phyloP scores from a whole-genome alignment of 1,140 invertebrate species.

The Heliconius congener region DNA sequence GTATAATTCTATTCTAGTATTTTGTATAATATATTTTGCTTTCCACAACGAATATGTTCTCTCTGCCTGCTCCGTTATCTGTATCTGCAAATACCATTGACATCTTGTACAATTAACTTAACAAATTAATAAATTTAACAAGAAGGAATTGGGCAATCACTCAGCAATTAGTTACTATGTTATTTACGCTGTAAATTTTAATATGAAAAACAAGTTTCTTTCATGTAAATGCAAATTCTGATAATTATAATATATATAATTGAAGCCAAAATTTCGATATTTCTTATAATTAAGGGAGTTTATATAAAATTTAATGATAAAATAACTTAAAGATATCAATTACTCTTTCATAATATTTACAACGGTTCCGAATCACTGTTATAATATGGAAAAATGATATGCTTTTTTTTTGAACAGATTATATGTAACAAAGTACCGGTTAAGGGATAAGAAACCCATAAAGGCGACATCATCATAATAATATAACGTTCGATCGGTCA shows the following conservation, averaged over 20 bases:
- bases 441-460: not conserved
- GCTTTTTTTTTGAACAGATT: not conserved
- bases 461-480: not conserved
- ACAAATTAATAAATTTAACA: not conserved
- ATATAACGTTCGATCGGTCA: constrained; percentile 42
- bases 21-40: too few relatives aligned
- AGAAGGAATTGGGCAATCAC: not conserved
- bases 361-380: not conserved
- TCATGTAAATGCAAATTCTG: not conserved
- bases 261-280: not conserved
- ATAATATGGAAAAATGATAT: not conserved
- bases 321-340: not conserved
- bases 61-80: not conserved
- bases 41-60: not conserved
- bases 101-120: not conserved
- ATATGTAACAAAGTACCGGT: not conserved
- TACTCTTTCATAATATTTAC: not conserved
- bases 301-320: too few relatives aligned
- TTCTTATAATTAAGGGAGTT: not conserved
- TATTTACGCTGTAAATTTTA: not conserved
- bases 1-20: too few relatives aligned
- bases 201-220: not conserved
- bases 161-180: not conserved
- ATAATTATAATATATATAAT: not conserved
- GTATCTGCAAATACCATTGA: not conserved